Evolutionary conservation across 2,113 vertebrate genomes (phyloP).

Genomic region (Mesitornis unicolor): DNA sequence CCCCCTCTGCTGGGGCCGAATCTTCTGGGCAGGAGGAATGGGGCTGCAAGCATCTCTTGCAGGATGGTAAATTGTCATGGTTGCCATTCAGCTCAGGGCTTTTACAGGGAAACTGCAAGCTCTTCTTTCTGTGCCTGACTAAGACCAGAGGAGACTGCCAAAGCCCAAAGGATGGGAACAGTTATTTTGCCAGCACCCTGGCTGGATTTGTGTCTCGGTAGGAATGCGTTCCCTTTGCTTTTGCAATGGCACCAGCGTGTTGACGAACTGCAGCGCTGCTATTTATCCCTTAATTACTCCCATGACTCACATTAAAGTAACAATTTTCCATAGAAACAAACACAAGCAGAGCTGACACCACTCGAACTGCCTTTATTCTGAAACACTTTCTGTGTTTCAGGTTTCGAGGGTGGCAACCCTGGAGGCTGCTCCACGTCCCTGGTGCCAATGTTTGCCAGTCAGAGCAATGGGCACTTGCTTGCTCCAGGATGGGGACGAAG

Average conservation of each 20-base stretch:
- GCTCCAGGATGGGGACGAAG: background rate
- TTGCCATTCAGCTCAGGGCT: background rate
- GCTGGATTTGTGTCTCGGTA: conserved; percentile 24
- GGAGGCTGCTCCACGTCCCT: background rate
- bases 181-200: conserved; percentile 22
- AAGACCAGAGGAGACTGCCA: background rate
- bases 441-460: background rate
- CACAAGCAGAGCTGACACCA: conserved; percentile 36
- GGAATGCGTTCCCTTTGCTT: conserved; percentile 32
- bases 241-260: conserved; percentile 48
- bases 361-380: conserved; percentile 12
- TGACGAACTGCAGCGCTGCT: conserved; percentile 55
- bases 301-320: conserved; percentile 59
- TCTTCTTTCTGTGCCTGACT: background rate
- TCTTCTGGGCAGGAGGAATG: background rate
- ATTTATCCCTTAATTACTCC: conserved; percentile 63
- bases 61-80: background rate
- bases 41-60: background rate
- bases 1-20: background rate
- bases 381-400: background rate
- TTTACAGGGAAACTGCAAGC: background rate
- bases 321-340: conserved; percentile 61
- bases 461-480: background rate
- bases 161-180: conserved; percentile 25
- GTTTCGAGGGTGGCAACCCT: background rate